Conservation (phyloP, 2,113 vertebrate genomes). For the Syngnathus scovelli region DNA sequence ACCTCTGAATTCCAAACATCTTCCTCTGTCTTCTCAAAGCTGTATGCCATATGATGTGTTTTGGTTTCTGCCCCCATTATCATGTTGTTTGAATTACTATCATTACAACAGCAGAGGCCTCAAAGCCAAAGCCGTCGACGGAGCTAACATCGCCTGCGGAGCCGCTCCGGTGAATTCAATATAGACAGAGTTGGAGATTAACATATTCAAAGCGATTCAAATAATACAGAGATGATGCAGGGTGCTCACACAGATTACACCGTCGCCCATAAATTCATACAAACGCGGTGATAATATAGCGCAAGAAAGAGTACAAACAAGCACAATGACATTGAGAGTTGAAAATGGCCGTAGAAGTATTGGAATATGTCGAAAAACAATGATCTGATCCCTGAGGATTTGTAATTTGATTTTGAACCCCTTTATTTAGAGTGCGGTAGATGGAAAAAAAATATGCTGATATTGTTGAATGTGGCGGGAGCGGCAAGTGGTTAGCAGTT, state of each 20-base stretch:
- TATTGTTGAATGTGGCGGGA: no score
- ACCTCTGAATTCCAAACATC: constrained; percentile 62
- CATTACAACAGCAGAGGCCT: constrained; percentile 57
- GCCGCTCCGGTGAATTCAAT: constrained; percentile 57
- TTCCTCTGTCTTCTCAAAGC: constrained; percentile 45
- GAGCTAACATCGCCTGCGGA: constrained; percentile 54
- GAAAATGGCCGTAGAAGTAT: constrained; percentile 22
- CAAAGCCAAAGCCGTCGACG: constrained; percentile 52
- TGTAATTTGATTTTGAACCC: no score
- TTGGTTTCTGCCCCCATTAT: constrained; percentile 61
- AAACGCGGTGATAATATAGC: constrained; percentile 47
- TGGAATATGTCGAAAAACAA: no score
- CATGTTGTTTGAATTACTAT: constrained; percentile 68
- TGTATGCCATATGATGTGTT: constrained; percentile 62
- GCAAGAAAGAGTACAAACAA: constrained; percentile 32
- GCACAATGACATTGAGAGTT: constrained; percentile 57
- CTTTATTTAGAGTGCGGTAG: no score
- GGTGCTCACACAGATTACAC: constrained; percentile 59
- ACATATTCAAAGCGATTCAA: constrained; percentile 64
- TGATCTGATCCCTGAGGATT: no score
- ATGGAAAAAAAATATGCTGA: no score
- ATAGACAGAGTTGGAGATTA: constrained; percentile 59
- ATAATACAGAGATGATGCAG: constrained; percentile 50
- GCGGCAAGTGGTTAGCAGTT: no score
- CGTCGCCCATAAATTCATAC: constrained; percentile 51